Percentiles rank a stretch among this genome's conserved stretches.
Evolutionary conservation across 2,113 vertebrate genomes (phyloP).

Genomic region (Coturnix japonica): DNA sequence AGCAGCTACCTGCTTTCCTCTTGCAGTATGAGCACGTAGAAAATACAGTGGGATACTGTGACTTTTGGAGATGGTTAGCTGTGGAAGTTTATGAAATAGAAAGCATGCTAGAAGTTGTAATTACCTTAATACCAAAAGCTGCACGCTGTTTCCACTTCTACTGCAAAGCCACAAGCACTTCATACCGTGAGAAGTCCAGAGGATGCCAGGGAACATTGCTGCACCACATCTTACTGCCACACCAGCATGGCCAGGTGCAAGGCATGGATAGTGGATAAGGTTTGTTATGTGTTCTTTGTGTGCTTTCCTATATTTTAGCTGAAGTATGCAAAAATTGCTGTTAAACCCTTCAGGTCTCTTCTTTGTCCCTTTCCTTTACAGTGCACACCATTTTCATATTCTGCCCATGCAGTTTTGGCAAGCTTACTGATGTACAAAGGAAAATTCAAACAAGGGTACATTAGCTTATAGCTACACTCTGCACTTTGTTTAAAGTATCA

Average conservation of each 20-base stretch:
- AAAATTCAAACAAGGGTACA: not conserved
- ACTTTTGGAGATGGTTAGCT: not conserved
- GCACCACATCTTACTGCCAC: not conserved
- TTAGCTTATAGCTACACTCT: not conserved
- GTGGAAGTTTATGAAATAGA: slow-evolving; percentile 15
- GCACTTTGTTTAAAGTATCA: slow-evolving; percentile 24
- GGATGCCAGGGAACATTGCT: not conserved
- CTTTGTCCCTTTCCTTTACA: not conserved
- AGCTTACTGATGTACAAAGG: not conserved
- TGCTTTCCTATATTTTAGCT: not conserved
- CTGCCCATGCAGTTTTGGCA: not conserved
- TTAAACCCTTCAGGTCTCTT: not conserved
- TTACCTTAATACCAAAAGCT: slow-evolving; percentile 45
- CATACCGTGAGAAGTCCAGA: not conserved
- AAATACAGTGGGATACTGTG: not conserved
- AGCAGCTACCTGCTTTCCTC: not conserved
- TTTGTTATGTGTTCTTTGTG: not conserved
- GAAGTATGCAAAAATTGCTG: not conserved
- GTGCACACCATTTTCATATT: not conserved
- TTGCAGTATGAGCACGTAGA: not conserved
- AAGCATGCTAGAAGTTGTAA: not conserved
- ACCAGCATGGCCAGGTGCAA: accelerated
- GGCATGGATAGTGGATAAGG: not conserved
- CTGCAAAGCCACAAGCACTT: not conserved
- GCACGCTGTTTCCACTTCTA: not conserved